Evolutionary conservation across 1,140 invertebrate species (phyloP).

Genomic region (silkworm (Bombyx mori)): DNA sequence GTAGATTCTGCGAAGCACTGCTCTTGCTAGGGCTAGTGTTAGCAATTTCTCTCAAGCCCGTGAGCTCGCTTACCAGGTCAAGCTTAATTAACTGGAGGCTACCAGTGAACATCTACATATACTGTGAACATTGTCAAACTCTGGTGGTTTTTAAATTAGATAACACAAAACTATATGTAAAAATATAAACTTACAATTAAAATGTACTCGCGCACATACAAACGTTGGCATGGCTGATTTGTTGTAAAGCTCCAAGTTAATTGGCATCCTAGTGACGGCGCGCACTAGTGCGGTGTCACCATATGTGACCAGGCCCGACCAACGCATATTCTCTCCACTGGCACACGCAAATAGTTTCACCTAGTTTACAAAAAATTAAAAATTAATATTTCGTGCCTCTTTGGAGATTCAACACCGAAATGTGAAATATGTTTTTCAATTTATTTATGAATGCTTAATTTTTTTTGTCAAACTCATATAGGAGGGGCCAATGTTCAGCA

Average conservation of each 20-base stretch:
- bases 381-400: neutral
- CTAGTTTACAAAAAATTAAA: constrained; percentile 12
- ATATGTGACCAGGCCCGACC: constrained; percentile 51
- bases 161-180: no score
- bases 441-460: neutral
- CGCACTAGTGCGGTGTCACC: constrained; percentile 50
- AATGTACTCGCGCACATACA: constrained; percentile 31
- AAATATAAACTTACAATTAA: constrained; percentile 32
- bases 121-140: no score
- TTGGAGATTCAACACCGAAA: neutral
- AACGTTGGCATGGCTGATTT: constrained; percentile 30
- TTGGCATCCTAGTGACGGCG: constrained; percentile 21
- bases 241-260: constrained; percentile 41
- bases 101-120: no score
- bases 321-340: constrained; percentile 27
- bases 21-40: no score
- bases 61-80: no score
- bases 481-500: neutral
- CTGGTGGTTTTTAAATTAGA: no score
- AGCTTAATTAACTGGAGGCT: no score
- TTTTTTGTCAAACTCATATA: neutral
- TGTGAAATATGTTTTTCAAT: neutral
- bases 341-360: constrained; percentile 34
- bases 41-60: no score
- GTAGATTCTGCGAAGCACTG: no score